Percentiles rank a stretch among this genome's conserved stretches.
Conservation (phyloP, 2,888 invertebrate genomes). For the Apotomis capreana region DNA sequence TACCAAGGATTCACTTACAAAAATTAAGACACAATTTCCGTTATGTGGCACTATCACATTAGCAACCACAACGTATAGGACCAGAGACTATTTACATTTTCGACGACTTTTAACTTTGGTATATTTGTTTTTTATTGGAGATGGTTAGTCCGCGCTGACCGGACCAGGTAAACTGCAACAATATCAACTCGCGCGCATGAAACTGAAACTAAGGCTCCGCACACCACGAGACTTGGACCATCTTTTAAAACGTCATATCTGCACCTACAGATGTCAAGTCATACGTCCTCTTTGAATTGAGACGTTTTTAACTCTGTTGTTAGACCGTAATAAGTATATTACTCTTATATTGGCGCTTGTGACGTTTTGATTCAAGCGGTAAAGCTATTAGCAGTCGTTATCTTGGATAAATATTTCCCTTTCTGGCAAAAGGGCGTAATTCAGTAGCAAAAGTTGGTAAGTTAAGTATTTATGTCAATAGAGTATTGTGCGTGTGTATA, state of each 20-base stretch:
- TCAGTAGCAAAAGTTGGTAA: background rate
- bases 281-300: background rate
- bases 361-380: slow-evolving; percentile 4
- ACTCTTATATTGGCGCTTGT: background rate
- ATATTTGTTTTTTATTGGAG: slow-evolving; percentile 2
- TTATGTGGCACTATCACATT: too few relatives aligned
- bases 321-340: background rate
- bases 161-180: slow-evolving; percentile 56
- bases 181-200: slow-evolving; percentile 42
- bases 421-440: background rate
- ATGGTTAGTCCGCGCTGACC: slow-evolving; percentile 45
- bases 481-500: background rate
- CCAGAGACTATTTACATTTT: too few relatives aligned
- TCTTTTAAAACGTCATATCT: background rate
- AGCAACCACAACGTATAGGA: too few relatives aligned
- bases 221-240: slow-evolving; percentile 10
- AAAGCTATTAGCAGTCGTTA: slow-evolving; percentile 26
- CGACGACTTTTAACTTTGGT: background rate
- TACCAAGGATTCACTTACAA: too few relatives aligned
- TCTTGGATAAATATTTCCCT: slow-evolving; percentile 21
- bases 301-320: background rate
- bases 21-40: too few relatives aligned
- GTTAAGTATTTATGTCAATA: background rate
- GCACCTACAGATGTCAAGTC: background rate
- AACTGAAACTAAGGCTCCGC: slow-evolving; percentile 45